Base-by-base conservation (phyloP, 2,797 vertebrate species). In the Sphenopsis melanotis region DNA sequence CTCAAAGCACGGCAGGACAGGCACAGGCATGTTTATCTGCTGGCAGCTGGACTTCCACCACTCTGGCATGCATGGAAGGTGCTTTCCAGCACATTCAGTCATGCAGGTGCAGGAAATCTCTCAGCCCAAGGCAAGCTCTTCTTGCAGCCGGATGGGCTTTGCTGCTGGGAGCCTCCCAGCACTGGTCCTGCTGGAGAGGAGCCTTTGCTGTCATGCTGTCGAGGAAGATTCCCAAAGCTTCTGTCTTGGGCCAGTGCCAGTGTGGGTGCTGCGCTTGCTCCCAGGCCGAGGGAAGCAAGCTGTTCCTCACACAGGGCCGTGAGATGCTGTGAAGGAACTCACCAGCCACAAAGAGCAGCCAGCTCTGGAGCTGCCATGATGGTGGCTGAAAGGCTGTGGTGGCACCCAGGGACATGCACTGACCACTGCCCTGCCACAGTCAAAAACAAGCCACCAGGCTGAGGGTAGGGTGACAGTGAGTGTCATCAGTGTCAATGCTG, bases 171-270 rank as follows among this genome's bases (percentile, higher is more conserved):
- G 34, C 57, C 39, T 86, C 70, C 69, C 55, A 36, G 66, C 55
- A 27, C 37, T 0, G 1, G 61, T 29, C 36, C 80, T 2, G 14
- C 41, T 65, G 12, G 26, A 90, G 70, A 79, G 4, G 1, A 89
- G 39, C 5, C 2, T 57, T 84, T 47, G 53, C 56, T 66, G 72
- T 94, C 61, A 60, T 0, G 23, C 79, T 71, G 61, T 83, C 0
- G 4, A 92, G 83, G 69, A 94, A 85, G 72, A 93, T 93, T 95
- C 87, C 89, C 87, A 91, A 44, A 89, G 72, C 91, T 94, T 94
- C 87, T 87, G 79, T 36, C 75, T 56, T 92, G 94, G 95, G 71
- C 34, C 0, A 0, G 32, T 0, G 86, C 95, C 96, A 96, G 42
- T 0, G 0, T 0, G 66, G 53, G 79, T 68, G 83, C 78, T 90